Evolutionary conservation across 2,113 vertebrate genomes (phyloP), one percentile per base, ranked within the genome.

Genomic region (Pao palembangensis): DNA sequence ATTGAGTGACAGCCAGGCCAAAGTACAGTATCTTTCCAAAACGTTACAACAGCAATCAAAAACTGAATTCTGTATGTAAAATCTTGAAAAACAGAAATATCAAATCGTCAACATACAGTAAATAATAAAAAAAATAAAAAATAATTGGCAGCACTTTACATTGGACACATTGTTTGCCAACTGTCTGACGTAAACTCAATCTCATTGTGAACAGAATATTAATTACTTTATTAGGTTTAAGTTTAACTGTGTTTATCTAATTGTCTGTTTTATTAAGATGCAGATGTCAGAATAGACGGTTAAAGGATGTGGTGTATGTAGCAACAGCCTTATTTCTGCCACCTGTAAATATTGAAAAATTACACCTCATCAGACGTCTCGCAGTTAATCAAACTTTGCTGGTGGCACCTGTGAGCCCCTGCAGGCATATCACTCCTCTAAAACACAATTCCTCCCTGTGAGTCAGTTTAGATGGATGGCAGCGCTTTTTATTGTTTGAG

Each of bases 401-500:
- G 79, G 74, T 51, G 16, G 67, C 51, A 49, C 82, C 65, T 76
- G 84, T 80, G 69, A 82, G 67, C 69, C 79, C 68, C 76, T 52
- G 48, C 75, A 72, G 67, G 56, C 74, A 66, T 43, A 67, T 25
- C 31, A 28, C 44, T 47, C 53, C 44, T 19, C 58, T 56, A 57
- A 83, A 76, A 66, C 61, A 58, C 65, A 58, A 65, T 73, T 78
- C 60, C 58, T 71, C 64, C 74, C 42, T 75, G 58, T 15, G 13
- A 63, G 70, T 57, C n/a, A 63, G 70, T 68, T 48, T 66, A 72
- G 80, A 83, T 75, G 66, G 75, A 87, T 84, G 81, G 83, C 83
- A 86, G 79, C 57, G 56, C 55, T 55, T 83, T 85, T 85, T 84
- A 88, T 87, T 85, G 78, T 78, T 87, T 87, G 85, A 86, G 71